Base-by-base conservation (phyloP, 2,797 vertebrate species). In the Sarcoramphus papa region DNA sequence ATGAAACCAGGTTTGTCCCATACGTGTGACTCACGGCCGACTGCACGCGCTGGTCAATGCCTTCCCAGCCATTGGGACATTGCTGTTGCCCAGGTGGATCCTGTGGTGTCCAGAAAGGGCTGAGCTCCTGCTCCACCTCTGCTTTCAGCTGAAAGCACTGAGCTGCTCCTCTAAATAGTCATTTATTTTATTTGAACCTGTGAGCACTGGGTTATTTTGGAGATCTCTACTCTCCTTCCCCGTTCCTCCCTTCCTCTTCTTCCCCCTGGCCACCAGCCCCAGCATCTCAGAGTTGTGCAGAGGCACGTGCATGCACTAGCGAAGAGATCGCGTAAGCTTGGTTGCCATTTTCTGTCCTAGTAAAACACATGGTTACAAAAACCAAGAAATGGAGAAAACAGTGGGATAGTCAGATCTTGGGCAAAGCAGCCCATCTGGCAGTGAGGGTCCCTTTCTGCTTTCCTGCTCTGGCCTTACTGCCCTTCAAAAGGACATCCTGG, bases 251-350 rank as follows among this genome's bases (percentile, higher is more conserved):
- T 51, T 57, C 23, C 78, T n/a, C 25, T 54, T 64, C 59, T 45
- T 48, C 12, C 10, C 17, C 24, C 14, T 0, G 0, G 57, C 16
- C 57, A 45, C 54, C 82, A 90, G 48, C 19, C 27, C 35, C 45
- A 65, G 69, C 33, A 31, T 56, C 57, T 80, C 51, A 37, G 37
- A 75, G 68, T 9, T 23, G 33, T 31, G 56, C 69, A 45, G 74
- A 65, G 35, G 10, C 1, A 1, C 68, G 35, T 1, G 1, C 6
- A 18, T 4, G 17, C 30, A 59, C 48, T 4, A 74, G 79, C 0
- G 0, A 45, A 47, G 40, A 73, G 33, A 69, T 35, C 0, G 0
- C 20, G 4, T 48, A 20, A 41, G 19, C 30, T 84, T 64, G 63
- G 48, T 51, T 64, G 16, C 37, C 16, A 18, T 30, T 75, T 93